Evolutionary conservation across 2,113 vertebrate genomes (phyloP).

Genomic region (Formicarius rufipectus): DNA sequence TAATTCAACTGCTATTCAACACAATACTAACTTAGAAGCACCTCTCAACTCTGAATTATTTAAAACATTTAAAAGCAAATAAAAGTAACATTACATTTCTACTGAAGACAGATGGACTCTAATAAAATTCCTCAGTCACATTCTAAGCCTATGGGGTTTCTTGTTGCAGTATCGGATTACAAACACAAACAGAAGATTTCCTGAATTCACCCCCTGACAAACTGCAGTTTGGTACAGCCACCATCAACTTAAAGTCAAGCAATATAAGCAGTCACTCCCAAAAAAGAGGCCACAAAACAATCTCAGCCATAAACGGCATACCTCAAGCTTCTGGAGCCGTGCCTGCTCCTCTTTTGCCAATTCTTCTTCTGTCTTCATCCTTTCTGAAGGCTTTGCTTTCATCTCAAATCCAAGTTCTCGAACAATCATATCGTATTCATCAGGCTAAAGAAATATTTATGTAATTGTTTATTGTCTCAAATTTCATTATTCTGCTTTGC

Average conservation of each 20-base stretch:
- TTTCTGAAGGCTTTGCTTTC: conserved; percentile 93
- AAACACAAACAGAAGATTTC: conserved; percentile 21
- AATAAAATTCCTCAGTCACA: background rate
- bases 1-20: background rate
- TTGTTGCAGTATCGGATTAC: background rate
- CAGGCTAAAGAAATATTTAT: conserved; percentile 75
- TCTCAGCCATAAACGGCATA: conserved; percentile 34
- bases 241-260: conserved; percentile 5
- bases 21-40: background rate
- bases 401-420: conserved; percentile 96
- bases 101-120: background rate
- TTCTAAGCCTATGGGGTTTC: background rate
- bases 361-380: conserved; percentile 90
- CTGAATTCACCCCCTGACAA: background rate
- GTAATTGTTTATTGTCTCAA: background rate
- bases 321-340: conserved; percentile 87
- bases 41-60: background rate
- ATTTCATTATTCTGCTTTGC: background rate
- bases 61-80: background rate
- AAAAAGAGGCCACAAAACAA: background rate
- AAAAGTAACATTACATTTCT: background rate
- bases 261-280: background rate
- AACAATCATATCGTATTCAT: conserved; percentile 91
- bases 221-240: background rate
- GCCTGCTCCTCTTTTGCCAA: conserved; percentile 85